Evolutionary conservation across 2,888 invertebrate genomes (phyloP).

Genomic region (Cerastis rubricosa): DNA sequence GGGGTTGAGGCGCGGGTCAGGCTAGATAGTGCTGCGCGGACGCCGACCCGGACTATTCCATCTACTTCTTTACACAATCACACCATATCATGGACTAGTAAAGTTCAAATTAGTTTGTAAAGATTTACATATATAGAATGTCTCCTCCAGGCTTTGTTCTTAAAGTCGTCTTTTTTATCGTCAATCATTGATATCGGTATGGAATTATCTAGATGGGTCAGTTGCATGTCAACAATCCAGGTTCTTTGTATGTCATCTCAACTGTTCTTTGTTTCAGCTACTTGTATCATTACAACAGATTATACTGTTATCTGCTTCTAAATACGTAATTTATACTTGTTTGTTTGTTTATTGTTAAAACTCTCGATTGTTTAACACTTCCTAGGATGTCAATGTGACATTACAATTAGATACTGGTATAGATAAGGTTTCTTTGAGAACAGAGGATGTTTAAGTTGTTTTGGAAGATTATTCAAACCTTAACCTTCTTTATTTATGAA

Average conservation of each 20-base stretch:
- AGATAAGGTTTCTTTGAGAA: slow-evolving; percentile 42
- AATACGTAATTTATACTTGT: slow-evolving; percentile 48
- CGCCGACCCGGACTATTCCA: slow-evolving; percentile 76
- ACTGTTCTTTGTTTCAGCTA: slow-evolving; percentile 62
- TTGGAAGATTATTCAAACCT: neutral
- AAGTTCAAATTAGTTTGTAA: slow-evolving; percentile 56
- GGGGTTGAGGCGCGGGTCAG: slow-evolving; percentile 86
- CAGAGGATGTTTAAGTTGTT: slow-evolving; percentile 18
- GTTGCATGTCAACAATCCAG: slow-evolving; percentile 55
- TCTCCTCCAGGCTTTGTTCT: slow-evolving; percentile 59
- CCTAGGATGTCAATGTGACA: slow-evolving; percentile 43
- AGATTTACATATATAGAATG: slow-evolving; percentile 40
- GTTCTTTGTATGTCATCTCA: slow-evolving; percentile 52
- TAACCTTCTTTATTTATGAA: slow-evolving; percentile 7
- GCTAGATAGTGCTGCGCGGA: slow-evolving; percentile 85
- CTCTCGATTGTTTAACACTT: slow-evolving; percentile 42
- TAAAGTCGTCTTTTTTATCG: slow-evolving; percentile 53
- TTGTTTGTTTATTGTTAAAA: slow-evolving; percentile 54
- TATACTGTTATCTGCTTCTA: slow-evolving; percentile 58
- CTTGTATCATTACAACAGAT: slow-evolving; percentile 53
- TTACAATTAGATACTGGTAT: slow-evolving; percentile 16
- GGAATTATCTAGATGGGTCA: slow-evolving; percentile 58
- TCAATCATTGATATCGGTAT: slow-evolving; percentile 49
- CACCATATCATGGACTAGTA: slow-evolving; percentile 52
- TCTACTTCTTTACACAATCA: slow-evolving; percentile 51